Evolutionary conservation across 2,113 vertebrate species (phyloP).

Genomic region (Pseudorectes ferrugineus): DNA sequence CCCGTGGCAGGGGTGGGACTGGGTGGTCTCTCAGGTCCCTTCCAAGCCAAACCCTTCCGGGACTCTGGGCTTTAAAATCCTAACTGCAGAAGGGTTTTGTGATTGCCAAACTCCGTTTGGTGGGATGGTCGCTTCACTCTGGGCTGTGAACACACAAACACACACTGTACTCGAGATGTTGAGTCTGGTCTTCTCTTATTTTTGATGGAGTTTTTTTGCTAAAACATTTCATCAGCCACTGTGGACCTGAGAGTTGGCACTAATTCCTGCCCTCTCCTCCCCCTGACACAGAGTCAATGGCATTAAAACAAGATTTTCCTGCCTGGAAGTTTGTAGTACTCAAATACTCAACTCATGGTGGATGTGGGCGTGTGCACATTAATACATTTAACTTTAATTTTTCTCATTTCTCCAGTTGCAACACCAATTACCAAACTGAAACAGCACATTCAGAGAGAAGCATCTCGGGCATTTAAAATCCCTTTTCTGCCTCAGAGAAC

Average conservation of each 20-base stretch:
- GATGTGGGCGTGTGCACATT: background rate
- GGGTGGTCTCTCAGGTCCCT: background rate
- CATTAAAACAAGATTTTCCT: background rate
- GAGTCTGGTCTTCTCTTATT: background rate
- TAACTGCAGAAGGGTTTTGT: background rate
- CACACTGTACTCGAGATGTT: background rate
- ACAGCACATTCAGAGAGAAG: background rate
- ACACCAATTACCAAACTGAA: background rate
- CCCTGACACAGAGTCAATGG: background rate
- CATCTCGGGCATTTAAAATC: background rate
- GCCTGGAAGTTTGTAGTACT: background rate
- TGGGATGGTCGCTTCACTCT: background rate
- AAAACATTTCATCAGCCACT: background rate
- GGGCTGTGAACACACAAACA: background rate
- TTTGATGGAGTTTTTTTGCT: background rate
- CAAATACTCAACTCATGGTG: background rate
- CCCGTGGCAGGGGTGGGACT: background rate
- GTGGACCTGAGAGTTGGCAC: background rate
- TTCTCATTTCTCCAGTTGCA: background rate
- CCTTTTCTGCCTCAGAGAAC: background rate
- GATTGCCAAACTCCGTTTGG: rapidly evolving
- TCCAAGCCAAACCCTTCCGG: background rate
- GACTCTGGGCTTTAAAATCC: rapidly evolving
- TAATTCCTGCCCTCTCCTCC: background rate
- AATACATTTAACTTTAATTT: background rate